These are phyloP conservation scores for Pammene fasciana DNA, from an alignment of 2,888 invertebrate species.

Conservation along the genomic window DNA sequence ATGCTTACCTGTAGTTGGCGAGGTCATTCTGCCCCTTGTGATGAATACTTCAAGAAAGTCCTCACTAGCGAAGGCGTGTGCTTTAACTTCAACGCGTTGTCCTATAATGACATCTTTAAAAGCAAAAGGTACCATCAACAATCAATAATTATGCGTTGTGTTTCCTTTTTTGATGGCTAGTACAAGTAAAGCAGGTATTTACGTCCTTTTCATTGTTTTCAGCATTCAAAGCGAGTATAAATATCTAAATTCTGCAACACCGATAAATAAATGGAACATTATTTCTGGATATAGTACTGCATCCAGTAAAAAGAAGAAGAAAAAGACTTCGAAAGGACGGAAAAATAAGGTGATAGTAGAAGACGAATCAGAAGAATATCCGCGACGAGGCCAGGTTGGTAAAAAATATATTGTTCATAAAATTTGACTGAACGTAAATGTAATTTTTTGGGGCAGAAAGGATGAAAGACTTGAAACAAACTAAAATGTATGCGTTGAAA, in stretches of 20 bases:
- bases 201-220: background rate
- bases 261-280: constrained; percentile 18
- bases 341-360: background rate
- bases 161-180: background rate
- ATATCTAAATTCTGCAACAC: constrained; percentile 11
- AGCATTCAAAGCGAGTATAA: constrained; percentile 30
- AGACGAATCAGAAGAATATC: constrained; percentile 17
- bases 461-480: too few relatives aligned
- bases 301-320: background rate
- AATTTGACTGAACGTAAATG: background rate
- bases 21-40: background rate
- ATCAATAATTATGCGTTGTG: too few relatives aligned
- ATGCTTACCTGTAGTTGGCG: constrained; percentile 11
- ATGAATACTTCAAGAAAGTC: constrained; percentile 23
- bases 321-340: background rate
- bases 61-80: constrained; percentile 30
- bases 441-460: too few relatives aligned
- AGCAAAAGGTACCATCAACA: constrained; percentile 8
- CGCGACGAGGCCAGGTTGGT: constrained; percentile 16
- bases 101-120: constrained; percentile 16
- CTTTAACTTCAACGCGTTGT: constrained; percentile 27
- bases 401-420: background rate
- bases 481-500: too few relatives aligned
- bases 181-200: background rate
- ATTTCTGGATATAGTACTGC: constrained; percentile 7